A percentile compares a stretch with the other conserved stretches of the same genome.
These are phyloP conservation scores for Leptopilina syphax DNA, from an alignment of 2,888 invertebrate species.

Conservation along the genomic window DNA sequence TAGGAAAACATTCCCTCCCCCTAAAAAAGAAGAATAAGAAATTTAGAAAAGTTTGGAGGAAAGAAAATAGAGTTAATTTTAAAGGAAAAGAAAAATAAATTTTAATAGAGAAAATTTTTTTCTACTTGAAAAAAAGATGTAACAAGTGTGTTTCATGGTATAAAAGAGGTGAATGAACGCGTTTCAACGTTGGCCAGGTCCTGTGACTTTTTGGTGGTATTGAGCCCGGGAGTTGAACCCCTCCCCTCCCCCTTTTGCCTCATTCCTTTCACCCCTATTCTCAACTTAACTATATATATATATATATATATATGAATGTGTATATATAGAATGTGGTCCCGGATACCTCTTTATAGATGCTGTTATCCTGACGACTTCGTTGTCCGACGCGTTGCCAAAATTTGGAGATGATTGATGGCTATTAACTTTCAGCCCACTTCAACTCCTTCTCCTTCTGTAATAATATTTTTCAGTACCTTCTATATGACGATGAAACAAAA, in stretches of 20 bases:
- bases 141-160: background rate
- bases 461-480: background rate
- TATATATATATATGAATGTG: no score
- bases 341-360: constrained; percentile 75
- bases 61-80: no score
- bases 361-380: constrained; percentile 75
- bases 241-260: background rate
- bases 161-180: background rate
- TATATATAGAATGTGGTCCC: constrained; percentile 59
- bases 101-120: no score
- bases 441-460: background rate
- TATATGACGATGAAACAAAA: background rate
- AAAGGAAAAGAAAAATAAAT: no score
- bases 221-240: constrained; percentile 56
- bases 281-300: constrained; percentile 26
- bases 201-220: constrained; percentile 71
- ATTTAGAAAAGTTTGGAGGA: no score
- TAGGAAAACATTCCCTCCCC: no score
- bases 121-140: background rate
- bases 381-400: constrained; percentile 76
- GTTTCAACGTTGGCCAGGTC: constrained; percentile 44
- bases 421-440: constrained; percentile 62
- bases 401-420: constrained; percentile 76
- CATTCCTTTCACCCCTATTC: constrained; percentile 38
- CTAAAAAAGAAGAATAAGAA: no score